Evolutionary conservation across 2,888 invertebrate species (phyloP), one percentile per base, ranked within the genome.

Genomic region (Ophion ellenae): DNA sequence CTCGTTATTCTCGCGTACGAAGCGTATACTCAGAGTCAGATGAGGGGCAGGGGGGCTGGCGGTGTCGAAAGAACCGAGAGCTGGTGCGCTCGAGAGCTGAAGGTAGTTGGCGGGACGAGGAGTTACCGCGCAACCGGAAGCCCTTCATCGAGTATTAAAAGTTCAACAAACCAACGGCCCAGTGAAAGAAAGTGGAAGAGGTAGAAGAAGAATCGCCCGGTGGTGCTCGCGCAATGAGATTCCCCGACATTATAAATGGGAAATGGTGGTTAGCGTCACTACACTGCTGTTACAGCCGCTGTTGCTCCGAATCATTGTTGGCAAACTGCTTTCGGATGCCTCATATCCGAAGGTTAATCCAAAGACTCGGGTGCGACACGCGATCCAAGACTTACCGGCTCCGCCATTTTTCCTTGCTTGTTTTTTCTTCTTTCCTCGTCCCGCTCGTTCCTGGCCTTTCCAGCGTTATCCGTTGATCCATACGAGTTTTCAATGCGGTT

Each of bases 61-160:
- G 28, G 36, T 69, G 83, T 67, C 74, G 67, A 73, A 69, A 71
- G 80, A 80, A 66, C 36, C n/a, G 61, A 59, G 82, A 83, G 74
- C 79, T 47, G 75, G 40, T 53, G 17, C 69, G 63, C 77, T 77
- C 78, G 81, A 24, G 45, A 70, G 78, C 73, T 80, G 66, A 66
- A 83, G 80, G 66, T 82, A 57, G 40, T 57, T 63, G 78, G 45
- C 77, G 76, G 24, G 63, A 78, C 71, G 79, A 75, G 81, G 83
- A 83, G 74, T 78, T 53, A 69, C 63, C 7, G 63, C 45, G 45
- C 71, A 61, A 70, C 71, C 57, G 40, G 87, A 80, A 87, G 85
- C 89, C 82, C 88, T 89, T 88, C 89, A 90, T 91, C 90, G 88
- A 90, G 90, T 91, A 91, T 91, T 91, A 91, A 92, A 91, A 91